These are phyloP conservation scores for Bubo scandiacus DNA, from an alignment of 2,113 vertebrate species.

Conservation along the genomic window DNA sequence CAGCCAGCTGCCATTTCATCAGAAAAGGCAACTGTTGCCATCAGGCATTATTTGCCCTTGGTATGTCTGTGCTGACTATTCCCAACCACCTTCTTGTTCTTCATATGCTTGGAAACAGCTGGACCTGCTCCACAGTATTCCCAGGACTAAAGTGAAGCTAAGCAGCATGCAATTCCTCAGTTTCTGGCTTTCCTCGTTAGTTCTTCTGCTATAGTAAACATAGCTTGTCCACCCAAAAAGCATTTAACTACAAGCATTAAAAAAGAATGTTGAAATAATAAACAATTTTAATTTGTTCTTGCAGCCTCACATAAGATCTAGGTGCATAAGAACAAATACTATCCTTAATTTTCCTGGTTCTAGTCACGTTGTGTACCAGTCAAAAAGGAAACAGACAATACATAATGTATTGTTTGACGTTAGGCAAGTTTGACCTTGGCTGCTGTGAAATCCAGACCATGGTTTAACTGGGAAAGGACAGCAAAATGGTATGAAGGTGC, in stretches of 20 bases:
- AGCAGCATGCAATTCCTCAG: not conserved
- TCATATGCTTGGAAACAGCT: not conserved
- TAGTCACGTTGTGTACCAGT: not conserved
- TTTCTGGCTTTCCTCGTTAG: not conserved
- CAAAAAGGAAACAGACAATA: not conserved
- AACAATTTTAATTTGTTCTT: not conserved
- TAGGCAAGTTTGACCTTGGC: not conserved
- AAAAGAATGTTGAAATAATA: not conserved
- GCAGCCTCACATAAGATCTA: not conserved
- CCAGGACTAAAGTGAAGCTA: not conserved
- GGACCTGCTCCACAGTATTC: not conserved
- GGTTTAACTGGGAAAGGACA: not conserved
- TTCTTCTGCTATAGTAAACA: not conserved
- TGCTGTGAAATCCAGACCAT: not conserved
- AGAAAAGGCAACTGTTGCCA: not conserved
- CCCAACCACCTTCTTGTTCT: not conserved
- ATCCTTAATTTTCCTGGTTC: not conserved
- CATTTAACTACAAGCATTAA: not conserved
- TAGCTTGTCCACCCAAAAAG: not conserved
- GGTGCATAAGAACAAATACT: not conserved
- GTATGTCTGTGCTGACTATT: not conserved
- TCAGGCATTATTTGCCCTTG: not conserved
- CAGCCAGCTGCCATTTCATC: not conserved
- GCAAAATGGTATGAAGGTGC: not conserved
- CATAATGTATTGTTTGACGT: not conserved